Base-by-base conservation (phyloP, 2,888 invertebrate species). In the Halictus quadricinctus region DNA sequence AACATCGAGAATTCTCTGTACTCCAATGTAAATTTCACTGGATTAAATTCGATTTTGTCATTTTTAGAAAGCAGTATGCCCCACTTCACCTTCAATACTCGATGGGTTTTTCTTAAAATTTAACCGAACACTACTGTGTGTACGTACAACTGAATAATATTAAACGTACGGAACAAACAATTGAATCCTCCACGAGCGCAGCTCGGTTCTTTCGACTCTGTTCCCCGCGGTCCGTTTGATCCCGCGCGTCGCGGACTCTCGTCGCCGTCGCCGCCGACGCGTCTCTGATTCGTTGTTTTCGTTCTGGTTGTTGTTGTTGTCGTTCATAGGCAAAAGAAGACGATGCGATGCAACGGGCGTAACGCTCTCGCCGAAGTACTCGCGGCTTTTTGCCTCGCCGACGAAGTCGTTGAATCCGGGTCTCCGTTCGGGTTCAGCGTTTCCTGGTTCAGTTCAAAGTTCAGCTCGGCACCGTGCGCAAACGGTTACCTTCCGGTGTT, bases 241-340 rank as follows among this genome's bases (percentile, higher is more conserved):
- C 70, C n/a, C 0, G 10, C 41, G 36, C 69, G 64, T 36, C 48
- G 18, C 64, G 64, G 46, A 64, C 29, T 72, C 76, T n/a, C 36
- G 76, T 76, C 50, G n/a, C 70, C 79, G 43, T 43, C 75, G 41
- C 81, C 75, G 41, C 77, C 70, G 72, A 69, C 79, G 77, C 76
- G 60, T 69, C 60, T 29, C 58, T 58, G 60, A 50, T 36, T 50
- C 46, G 72, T 46, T 60, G 75, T 78, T 66, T 69, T 70, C 46
- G 69, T 36, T 50, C 41, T 2, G 64, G 29, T 64, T 66, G 48
- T 25, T 66, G 48, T 74, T 18, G 60, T 15, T 25, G 76, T 29
- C 64, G 76, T 46, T 66, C 21, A 50, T 76, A 21, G 50, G 21
- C 48, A n/a, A 66, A 66, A 36, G 50, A 41, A 25, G 73, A 79